Percentiles rank a stretch among this genome's conserved stretches.
Conservation (phyloP, 2,797 vertebrate species). For the Epinephelus coioides region DNA sequence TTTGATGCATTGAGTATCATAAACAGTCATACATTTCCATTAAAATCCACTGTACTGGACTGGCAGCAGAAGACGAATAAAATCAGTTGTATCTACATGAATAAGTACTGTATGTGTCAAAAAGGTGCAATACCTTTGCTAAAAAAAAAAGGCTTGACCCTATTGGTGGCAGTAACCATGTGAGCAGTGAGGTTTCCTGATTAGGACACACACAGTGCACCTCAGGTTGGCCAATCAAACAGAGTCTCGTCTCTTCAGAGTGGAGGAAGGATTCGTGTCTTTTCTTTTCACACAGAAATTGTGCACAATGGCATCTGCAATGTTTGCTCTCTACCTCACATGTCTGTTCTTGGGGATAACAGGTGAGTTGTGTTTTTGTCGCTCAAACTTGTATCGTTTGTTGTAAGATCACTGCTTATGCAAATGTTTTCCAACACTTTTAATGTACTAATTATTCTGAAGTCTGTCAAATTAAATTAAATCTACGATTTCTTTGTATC, state of each 20-base stretch:
- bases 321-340: conserved; percentile 29
- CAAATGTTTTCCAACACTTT: not conserved
- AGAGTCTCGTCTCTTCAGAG: conserved; percentile 8
- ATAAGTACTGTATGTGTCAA: too few species aligned
- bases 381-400: not conserved
- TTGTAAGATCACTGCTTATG: not conserved
- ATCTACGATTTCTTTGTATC: not conserved
- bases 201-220: not conserved
- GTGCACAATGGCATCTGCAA: conserved; percentile 18
- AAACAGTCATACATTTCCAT: too few species aligned
- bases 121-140: not conserved
- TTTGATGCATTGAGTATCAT: too few species aligned
- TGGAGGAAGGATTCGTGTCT: not conserved
- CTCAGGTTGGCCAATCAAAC: conserved; percentile 23
- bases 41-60: too few species aligned
- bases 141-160: not conserved
- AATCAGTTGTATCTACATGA: too few species aligned
- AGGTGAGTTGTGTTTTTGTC: conserved; percentile 29
- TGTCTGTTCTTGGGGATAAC: conserved; percentile 6
- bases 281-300: not conserved
- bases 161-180: not conserved
- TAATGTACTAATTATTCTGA: not conserved
- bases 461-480: not conserved
- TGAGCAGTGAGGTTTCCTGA: conserved; percentile 1
- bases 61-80: too few species aligned